Evolutionary conservation across 2,113 vertebrate genomes (phyloP).

Genomic region (Hippopotamus amphibius): DNA sequence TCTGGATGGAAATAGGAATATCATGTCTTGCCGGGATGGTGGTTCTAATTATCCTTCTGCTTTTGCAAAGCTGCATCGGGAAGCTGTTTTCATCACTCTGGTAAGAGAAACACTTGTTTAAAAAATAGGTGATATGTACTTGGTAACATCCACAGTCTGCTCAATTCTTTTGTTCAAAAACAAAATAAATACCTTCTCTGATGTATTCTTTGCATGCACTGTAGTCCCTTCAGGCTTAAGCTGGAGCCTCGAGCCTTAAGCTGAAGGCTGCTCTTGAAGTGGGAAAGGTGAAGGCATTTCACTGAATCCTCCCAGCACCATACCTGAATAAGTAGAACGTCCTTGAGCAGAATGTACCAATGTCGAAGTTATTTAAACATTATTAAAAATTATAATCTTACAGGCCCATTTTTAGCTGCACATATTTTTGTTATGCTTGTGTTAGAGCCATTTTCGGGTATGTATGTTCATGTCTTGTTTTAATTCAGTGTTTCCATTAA

Average conservation of each 20-base stretch:
- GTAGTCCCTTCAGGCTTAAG: not conserved
- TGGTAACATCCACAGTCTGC: not conserved
- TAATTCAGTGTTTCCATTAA: no score
- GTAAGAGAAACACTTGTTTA: conserved; percentile 83
- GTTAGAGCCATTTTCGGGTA: not conserved
- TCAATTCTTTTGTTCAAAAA: not conserved
- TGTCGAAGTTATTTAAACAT: not conserved
- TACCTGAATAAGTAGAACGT: not conserved
- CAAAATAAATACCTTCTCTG: not conserved
- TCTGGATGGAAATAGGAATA: conserved; percentile 95
- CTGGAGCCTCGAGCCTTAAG: not conserved
- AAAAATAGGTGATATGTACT: no score
- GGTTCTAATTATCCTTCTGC: conserved; percentile 94
- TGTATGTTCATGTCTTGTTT: not conserved
- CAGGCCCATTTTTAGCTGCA: not conserved
- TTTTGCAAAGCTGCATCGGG: conserved; percentile 93
- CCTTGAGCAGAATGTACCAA: not conserved
- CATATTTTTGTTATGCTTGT: not conserved
- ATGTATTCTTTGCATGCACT: not conserved
- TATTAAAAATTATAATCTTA: not conserved
- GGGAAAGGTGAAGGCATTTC: not conserved
- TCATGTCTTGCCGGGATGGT: conserved; percentile 95
- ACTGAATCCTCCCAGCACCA: rapidly evolving
- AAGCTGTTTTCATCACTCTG: conserved; percentile 94
- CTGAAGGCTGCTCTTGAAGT: not conserved